Evolutionary conservation across 2,113 vertebrate genomes (phyloP), one percentile per base, ranked within the genome.

Genomic region (Gobius niger): DNA sequence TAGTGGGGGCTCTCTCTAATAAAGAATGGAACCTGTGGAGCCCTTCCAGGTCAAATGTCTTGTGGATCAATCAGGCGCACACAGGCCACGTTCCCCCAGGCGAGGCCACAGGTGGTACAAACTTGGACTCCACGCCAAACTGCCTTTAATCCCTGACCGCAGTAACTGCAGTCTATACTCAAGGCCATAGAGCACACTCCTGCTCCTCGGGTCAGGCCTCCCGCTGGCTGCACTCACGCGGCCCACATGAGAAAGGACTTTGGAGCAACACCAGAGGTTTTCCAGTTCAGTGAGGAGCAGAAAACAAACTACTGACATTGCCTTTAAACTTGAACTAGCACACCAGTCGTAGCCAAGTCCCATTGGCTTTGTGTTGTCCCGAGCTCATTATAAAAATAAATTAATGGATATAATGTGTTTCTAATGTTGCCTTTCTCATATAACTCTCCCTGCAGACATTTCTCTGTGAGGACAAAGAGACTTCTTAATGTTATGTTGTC

Each of bases 71-170:
- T 87, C 73, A 84, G 72, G 85, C 60, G 67, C 68, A 66, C 67
- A 77, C 52, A 67, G 77, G 42, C 73, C 16, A 34, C n/a, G 65
- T 72, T 70, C 66, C 87, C 76, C 54, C 64, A 49, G 61, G 87
- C 78, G 81, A 73, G 77, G 81, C 82, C 80, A 81, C 72, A 86
- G 82, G 89, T 85, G 87, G 78, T 83, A 73, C 80, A 81, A 82
- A 77, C 62, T 70, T 54, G 71, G 75, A 78, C 83, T 82, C 78
- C 86, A 68, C 66, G 67, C 73, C 52, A 73, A 73, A 80, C 84
- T 82, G 76, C 44, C 74, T 87, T 87, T 89, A 83, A 88, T 88
- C 86, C 74, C 73, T 72, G 68, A 66, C 80, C 41, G 65, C 75
- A 77, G 46, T 68, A 78, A 83, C 70, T 72, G 70, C 68, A 57